Evolutionary conservation across 2,113 vertebrate genomes (phyloP), one percentile per base, ranked within the genome.

Genomic region (Grus americana): DNA sequence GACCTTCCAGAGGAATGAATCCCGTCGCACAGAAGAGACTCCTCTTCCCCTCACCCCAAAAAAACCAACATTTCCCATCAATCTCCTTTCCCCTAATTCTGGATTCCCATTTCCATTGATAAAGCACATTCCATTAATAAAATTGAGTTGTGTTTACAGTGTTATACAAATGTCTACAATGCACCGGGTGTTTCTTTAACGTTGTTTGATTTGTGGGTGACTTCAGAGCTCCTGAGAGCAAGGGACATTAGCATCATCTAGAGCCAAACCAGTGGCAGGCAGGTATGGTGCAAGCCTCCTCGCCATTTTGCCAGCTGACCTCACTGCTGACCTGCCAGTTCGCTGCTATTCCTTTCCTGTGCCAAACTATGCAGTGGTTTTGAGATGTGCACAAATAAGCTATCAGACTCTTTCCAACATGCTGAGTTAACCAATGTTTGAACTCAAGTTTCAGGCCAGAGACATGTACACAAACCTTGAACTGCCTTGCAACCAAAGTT

Each of bases 341-440:
- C 4, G 9, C 88, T 94, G 72, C 79, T 90, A 27, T 38, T 96
- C 63, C 44, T 55, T 57, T 78, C 75, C 82, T 30, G 22, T 65
- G 93, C 85, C 95, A 96, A 96, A 84, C 67, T 82, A 82, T 70
- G 79, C 62, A 59, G 87, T 2, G 27, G 87, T 91, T 96, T 94
- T 71, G 34, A 93, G 89, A 94, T 67, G 47, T 65, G 79, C 63
- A 49, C 59, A 95, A 96, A 91, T 79, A 91, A 96, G 93, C 83
- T 57, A 38, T 47, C 54, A 34, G 30, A 54, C 32, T 72, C 46
- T 57, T 88, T 58, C 63, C 73, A 87, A 72, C 52, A 83, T 2
- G 3, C 19, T 67, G 85, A 89, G 83, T 61, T 79, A 95, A 85
- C 50, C 34, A 13, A 27, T 18, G 59, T 34, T 65, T 76, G 68